These are phyloP conservation scores for Acanthopagrus latus DNA, from an alignment of 2,797 vertebrate species.

Conservation along the genomic window DNA sequence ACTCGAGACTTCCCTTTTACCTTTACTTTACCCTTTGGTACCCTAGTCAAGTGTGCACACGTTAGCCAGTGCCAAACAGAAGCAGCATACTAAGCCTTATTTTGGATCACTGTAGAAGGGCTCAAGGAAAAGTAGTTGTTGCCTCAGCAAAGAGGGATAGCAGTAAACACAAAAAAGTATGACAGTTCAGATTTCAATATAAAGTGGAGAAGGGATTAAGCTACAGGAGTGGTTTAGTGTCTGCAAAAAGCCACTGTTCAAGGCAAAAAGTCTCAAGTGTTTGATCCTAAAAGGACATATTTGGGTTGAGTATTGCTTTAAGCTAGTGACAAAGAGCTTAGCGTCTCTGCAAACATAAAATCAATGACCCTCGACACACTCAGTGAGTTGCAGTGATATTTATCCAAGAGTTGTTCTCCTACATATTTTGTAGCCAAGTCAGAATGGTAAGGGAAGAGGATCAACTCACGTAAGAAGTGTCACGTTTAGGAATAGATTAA, in stretches of 20 bases:
- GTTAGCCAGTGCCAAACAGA: conserved; percentile 12
- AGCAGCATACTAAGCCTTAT: neutral
- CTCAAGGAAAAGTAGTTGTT: neutral
- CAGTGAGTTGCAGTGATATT: conserved; percentile 13
- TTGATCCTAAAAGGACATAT: conserved; percentile 17
- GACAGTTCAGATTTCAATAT: neutral
- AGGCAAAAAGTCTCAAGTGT: neutral
- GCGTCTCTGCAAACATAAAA: conserved; percentile 24
- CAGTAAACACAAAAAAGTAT: neutral
- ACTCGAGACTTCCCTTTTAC: neutral
- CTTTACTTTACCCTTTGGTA: neutral
- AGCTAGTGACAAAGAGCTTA: conserved; percentile 30
- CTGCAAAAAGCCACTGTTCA: conserved; percentile 5
- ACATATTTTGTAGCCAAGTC: conserved; percentile 1
- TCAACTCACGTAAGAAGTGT: neutral
- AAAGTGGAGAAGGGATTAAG: conserved; percentile 17
- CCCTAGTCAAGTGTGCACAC: neutral
- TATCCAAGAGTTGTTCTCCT: neutral
- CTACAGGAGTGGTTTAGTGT: conserved; percentile 19
- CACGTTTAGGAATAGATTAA: neutral
- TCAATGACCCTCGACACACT: conserved; percentile 17
- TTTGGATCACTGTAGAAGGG: neutral
- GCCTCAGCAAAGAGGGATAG: neutral
- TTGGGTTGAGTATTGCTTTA: conserved; percentile 6
- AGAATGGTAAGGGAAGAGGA: neutral